Base-by-base conservation (phyloP, 2,888 invertebrate species). In the Leucophora obtusa region DNA sequence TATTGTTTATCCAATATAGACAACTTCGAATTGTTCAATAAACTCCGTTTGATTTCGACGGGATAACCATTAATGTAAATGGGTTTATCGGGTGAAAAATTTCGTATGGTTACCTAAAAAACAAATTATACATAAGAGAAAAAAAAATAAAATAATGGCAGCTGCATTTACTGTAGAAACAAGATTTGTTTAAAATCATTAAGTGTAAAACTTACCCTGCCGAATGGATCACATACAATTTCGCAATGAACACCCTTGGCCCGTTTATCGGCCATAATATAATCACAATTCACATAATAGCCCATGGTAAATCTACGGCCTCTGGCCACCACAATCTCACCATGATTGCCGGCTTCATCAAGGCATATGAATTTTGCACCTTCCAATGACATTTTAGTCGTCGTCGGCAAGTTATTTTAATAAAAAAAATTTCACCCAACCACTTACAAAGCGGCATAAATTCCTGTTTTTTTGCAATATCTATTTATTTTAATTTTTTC, bases 221-320 rank as follows among this genome's bases (percentile, higher is more conserved):
- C 89, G 82, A 88, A 90, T 14, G 89, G 86, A 82, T 90, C 90
- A 70, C 88, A 87, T 74, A 86, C 83, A 73, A 90, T 90, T 66
- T 87, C 86, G 76, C 90, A 90, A 66, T 89, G 87, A 38, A 89
- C 50, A 5, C 87, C 85, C 75, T 86, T 85, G 53, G 83, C 87
- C 79, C 86, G 78, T 14, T 80, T 56, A 70, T 87, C 86, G 2
- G 86, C 82, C 33, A 89, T 73, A 17, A 87, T 82, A 71, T 87
- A 83, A 84, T 90, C 89, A 75, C 87, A 87, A 74, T 81, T 85
- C 75, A 86, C 76, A 75, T 85, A 88, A 62, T 89, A 88, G 14
- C 90, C 90, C 35, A 90, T 83, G 24, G 85, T 85, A 59, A 89
- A 89, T 58, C 86, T 85, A 43, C 86, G 87, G 47, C 89, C 90